Evolutionary conservation across 1,140 invertebrate genomes (phyloP).

Genomic region (Cryptotermes secundus): DNA sequence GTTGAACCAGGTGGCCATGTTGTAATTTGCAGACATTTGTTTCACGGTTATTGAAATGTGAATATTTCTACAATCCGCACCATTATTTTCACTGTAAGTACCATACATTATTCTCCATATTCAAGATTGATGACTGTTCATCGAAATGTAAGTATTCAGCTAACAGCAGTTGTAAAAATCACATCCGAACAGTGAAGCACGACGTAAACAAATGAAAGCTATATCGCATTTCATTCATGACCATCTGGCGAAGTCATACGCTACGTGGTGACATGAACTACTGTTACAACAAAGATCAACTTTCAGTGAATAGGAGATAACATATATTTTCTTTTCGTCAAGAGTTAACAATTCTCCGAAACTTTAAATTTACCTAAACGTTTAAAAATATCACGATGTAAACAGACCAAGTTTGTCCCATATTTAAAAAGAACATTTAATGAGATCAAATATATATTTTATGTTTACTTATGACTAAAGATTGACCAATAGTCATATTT

Average conservation of each 20-base stretch:
- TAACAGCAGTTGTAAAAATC: background rate
- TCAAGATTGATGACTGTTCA: background rate
- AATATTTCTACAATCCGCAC: background rate
- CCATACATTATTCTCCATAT: background rate
- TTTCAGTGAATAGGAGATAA: too few relatives aligned
- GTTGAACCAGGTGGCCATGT: background rate
- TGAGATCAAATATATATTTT: too few relatives aligned
- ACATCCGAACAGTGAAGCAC: background rate
- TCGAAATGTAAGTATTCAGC: background rate
- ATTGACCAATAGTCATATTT: too few relatives aligned
- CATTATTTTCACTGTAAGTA: background rate
- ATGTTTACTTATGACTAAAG: too few relatives aligned
- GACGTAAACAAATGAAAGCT: background rate
- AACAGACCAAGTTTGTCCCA: too few relatives aligned
- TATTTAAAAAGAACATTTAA: too few relatives aligned
- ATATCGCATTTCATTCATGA: background rate
- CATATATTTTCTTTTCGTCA: too few relatives aligned
- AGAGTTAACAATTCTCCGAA: too few relatives aligned
- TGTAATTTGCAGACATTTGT: background rate
- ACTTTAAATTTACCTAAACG: too few relatives aligned
- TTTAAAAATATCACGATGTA: too few relatives aligned
- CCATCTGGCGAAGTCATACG: too few relatives aligned
- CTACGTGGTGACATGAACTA: background rate
- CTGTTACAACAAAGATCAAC: background rate
- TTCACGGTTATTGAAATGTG: background rate